Evolutionary conservation across 2,113 vertebrate species (phyloP), one percentile per base, ranked within the genome.

Genomic region (Macquaria ambigua): DNA sequence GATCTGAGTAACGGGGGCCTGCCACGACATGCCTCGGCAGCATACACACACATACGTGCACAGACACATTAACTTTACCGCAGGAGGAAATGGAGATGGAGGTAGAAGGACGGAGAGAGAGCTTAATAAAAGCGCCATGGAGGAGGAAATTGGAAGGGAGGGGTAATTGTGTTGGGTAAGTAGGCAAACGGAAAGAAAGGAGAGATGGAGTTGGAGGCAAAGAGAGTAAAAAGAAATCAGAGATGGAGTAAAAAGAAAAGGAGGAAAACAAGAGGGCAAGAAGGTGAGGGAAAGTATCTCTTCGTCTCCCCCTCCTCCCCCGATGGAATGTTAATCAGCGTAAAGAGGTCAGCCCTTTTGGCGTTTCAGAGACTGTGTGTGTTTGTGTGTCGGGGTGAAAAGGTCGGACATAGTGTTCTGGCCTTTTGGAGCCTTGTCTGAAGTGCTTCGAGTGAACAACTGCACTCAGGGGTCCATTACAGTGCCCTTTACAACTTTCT

Each of bases 261-360:
- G 31, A 63, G 25, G 37, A 84, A 82, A 77, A 59, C 37, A 31
- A 31, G 83, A 74, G 84, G 81, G 79, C 81, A 77, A 85, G 75
- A 89, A 92, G 92, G 91, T 92, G 87, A 93, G 56, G 82, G 84
- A 89, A 90, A 91, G 89, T 90, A 74, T 88, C 87, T 84, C 80
- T 59, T 81, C 6, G 31, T 61, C 63, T 62, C 48, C 39, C 68
- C 69, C 67, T 81, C 77, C 87, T 69, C 70, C 88, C 55, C 82
- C 63, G 9, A 28, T 86, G 94, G 94, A 94, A 94, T 95, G 90
- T 95, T 94, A 93, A 95, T 93, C 86, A 89, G 84, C 52, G 55
- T 82, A 90, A 86, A 91, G 91, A 91, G 93, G 94, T 93, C 90
- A 87, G 59, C 46, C 73, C 83, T 85, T 87, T 83, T 69, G 68